These are phyloP conservation scores for Coranthus polyacanthus DNA, from an alignment of 2,797 vertebrate genomes.

Conservation along the genomic window DNA sequence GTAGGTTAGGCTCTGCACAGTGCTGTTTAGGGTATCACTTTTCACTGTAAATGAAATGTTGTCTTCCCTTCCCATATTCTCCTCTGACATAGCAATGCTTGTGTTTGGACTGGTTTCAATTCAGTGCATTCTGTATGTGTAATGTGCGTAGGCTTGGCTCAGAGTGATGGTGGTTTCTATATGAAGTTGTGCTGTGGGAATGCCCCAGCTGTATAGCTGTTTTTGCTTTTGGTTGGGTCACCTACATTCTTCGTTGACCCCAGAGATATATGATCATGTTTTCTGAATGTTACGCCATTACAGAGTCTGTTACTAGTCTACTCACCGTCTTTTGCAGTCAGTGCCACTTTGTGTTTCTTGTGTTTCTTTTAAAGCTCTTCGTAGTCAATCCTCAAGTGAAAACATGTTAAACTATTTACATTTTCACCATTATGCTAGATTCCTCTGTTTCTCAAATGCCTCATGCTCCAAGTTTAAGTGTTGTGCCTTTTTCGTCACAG, in stretches of 20 bases:
- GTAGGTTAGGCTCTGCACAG: constrained; percentile 5
- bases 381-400: constrained; percentile 12
- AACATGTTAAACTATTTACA: constrained; percentile 22
- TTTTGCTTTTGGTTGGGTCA: constrained; percentile 58
- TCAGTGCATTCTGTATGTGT: background rate
- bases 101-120: constrained; percentile 22
- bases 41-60: constrained; percentile 26
- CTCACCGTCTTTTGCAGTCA: constrained; percentile 10
- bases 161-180: constrained; percentile 35
- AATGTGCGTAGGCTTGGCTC: constrained; percentile 29
- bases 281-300: constrained; percentile 38
- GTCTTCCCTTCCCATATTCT: constrained; percentile 22
- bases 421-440: constrained; percentile 2
- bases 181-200: constrained; percentile 34
- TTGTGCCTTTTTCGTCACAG: constrained; percentile 60
- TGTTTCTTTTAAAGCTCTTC: constrained; percentile 14
- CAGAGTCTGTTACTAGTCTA: constrained; percentile 25
- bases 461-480: constrained; percentile 42
- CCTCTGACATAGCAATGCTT: background rate
- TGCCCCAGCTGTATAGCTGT: constrained; percentile 29
- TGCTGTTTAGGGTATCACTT: constrained; percentile 12
- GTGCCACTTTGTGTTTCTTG: constrained; percentile 13
- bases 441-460: constrained; percentile 22
- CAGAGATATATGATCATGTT: constrained; percentile 54
- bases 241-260: constrained; percentile 54